Evolutionary conservation across 2,113 vertebrate genomes (phyloP).

Genomic region (Anthoscopus minutus): DNA sequence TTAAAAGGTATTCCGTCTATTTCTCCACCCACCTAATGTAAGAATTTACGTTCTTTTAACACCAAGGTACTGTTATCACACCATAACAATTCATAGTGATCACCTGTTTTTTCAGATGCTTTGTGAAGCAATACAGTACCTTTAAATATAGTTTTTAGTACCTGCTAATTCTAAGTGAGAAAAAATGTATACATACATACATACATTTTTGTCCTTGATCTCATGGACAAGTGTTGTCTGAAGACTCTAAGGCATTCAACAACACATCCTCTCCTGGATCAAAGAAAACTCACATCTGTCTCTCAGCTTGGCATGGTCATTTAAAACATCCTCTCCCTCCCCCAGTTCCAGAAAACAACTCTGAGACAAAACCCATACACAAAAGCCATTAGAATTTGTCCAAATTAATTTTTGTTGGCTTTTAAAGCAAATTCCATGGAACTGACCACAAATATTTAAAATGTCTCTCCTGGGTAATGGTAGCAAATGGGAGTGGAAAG

Average conservation of each 20-base stretch:
- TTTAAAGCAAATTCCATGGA: conserved; percentile 25
- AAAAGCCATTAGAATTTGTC: neutral
- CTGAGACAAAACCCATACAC: neutral
- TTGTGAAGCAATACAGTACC: conserved; percentile 16
- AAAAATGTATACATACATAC: conserved; percentile 24
- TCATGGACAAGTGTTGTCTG: conserved; percentile 24
- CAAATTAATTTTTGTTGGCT: conserved; percentile 27
- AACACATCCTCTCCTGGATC: conserved; percentile 37
- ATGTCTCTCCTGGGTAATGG: conserved; percentile 3
- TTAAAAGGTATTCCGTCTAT: conserved; percentile 9
- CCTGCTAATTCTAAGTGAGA: conserved; percentile 56
- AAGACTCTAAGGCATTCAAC: conserved; percentile 32
- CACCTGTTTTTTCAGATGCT: conserved; percentile 47
- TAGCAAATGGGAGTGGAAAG: conserved; percentile 20
- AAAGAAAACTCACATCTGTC: conserved; percentile 55
- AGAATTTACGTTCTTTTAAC: neutral
- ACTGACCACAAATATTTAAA: conserved; percentile 35
- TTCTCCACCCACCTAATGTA: neutral
- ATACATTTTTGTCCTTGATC: conserved; percentile 37
- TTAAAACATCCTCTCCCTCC: conserved; percentile 10
- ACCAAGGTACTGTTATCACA: conserved; percentile 21
- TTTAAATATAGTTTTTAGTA: conserved; percentile 59
- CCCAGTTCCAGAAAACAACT: neutral
- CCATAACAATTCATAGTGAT: conserved; percentile 31
- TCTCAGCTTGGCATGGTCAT: conserved; percentile 31